phyloP scores from a whole-genome alignment of 2,888 invertebrate genomes.

The Amphipoea lucens region DNA sequence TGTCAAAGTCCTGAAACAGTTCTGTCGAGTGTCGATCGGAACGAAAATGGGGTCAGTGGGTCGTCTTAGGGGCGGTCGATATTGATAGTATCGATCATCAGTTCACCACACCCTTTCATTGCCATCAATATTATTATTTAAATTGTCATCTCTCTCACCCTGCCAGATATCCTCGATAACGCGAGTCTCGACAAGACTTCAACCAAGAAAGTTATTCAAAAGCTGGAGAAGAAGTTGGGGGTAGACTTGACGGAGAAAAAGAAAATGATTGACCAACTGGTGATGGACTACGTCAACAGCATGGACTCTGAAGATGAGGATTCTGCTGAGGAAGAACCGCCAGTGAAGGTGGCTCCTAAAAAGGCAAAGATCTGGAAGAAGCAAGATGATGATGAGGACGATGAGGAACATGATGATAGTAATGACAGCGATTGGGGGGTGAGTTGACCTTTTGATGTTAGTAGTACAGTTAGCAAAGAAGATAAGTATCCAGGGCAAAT shows the following conservation, averaged over 20 bases:
- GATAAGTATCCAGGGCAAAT: background rate
- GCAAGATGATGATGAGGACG: constrained; percentile 73
- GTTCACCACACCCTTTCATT: background rate
- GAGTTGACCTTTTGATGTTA: constrained; percentile 25
- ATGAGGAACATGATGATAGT: constrained; percentile 63
- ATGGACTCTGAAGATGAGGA: constrained; percentile 72
- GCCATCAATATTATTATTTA: background rate
- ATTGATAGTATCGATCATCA: background rate
- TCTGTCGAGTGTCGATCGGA: background rate
- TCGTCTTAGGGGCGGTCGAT: too few relatives aligned
- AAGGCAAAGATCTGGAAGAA: constrained; percentile 28
- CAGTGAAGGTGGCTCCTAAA: background rate
- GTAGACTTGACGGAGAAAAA: constrained; percentile 94
- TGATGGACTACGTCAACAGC: constrained; percentile 93
- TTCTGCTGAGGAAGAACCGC: constrained; percentile 63
- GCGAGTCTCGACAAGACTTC: constrained; percentile 96
- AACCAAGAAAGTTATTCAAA: constrained; percentile 96
- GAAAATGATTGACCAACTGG: constrained; percentile 96
- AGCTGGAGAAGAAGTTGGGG: constrained; percentile 95
- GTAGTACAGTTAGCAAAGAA: constrained; percentile 2
- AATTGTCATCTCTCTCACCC: background rate
- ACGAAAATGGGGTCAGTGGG: background rate
- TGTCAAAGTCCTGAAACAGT: background rate
- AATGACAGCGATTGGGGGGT: constrained; percentile 60
- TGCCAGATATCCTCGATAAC: constrained; percentile 95